Evolutionary conservation across 2,888 invertebrate species (phyloP), one percentile per base, ranked within the genome.

Genomic region (Augiades crinisus): DNA sequence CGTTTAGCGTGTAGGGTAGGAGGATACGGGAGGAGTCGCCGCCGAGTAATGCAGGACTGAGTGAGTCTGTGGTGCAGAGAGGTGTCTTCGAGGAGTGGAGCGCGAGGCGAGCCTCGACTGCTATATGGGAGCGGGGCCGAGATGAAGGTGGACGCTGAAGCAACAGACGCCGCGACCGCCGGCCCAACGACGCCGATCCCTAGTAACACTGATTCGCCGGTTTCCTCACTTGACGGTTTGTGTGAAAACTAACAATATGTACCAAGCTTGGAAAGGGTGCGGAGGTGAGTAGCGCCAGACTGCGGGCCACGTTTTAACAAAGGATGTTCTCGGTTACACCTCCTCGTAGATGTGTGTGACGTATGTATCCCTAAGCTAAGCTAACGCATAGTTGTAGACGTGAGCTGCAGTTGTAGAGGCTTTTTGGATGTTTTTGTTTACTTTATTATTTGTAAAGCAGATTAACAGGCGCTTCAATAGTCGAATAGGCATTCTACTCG

Each of bases 181-280:
- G 68, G 75, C 66, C 64, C 66, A 62, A 69, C 58, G 62, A 75
- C 76, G 46, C 70, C 74, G 65, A 72, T 63, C 70, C 66, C 77
- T 81, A 81, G 78, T 86, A 84, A 79, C 78, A 83, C 81, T 62
- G 84, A 83, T 62, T 85, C 87, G 64, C 84, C 87, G 68, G 79
- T 82, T 58, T 82, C 85, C 71, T 87, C 83, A 65, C 65, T 83
- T 65, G 85, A 85, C 78, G 86, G 87, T 87, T 86, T 85, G 86
- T 86, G 37, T 31, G 19, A 24, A 51, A 38, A 34, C 40, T 47
- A 47, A 47, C 43, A 33, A 21, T 33, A 49, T 49, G 40, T 49
- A 27, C 12, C 33, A 41, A 49, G 49, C 49, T 49, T 49, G 41
- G 49, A 40, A 22, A n/a, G 31, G 47, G 21, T 33, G 24, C 27